phyloP scores from a whole-genome alignment of 2,888 invertebrate species.

The Antitype chi region DNA sequence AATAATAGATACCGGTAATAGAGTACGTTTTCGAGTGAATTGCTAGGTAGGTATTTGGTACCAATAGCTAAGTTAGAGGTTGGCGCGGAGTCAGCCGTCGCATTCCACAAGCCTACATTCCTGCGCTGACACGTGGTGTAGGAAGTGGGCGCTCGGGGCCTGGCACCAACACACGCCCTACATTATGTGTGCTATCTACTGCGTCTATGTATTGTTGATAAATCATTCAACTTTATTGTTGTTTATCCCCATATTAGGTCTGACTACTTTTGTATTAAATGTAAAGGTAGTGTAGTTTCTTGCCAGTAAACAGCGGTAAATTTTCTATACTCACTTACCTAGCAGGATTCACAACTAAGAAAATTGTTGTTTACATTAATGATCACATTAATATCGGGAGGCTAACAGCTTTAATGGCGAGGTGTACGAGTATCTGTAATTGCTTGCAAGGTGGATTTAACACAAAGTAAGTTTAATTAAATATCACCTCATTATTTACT shows the following conservation, averaged over 20 bases:
- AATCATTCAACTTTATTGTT: constrained; percentile 64
- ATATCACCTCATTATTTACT: constrained; percentile 61
- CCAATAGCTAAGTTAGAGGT: constrained; percentile 47
- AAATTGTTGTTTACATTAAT: constrained; percentile 58
- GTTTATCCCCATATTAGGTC: constrained; percentile 50
- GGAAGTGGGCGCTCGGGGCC: constrained; percentile 66
- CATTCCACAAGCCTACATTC: constrained; percentile 72
- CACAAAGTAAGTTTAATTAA: constrained; percentile 59
- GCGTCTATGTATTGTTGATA: constrained; percentile 58
- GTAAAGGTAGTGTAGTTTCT: constrained; percentile 40
- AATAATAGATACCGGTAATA: constrained; percentile 40
- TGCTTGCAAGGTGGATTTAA: constrained; percentile 57
- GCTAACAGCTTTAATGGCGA: constrained; percentile 49
- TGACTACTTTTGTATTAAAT: constrained; percentile 40
- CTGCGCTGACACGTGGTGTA: constrained; percentile 69
- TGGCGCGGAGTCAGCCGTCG: constrained; percentile 56
- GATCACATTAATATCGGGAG: constrained; percentile 59
- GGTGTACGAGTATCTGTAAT: constrained; percentile 51
- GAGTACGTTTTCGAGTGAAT: constrained; percentile 53
- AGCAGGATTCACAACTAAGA: constrained; percentile 51
- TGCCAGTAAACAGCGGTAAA: constrained; percentile 50
- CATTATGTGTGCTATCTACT: constrained; percentile 51
- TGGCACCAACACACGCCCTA: constrained; percentile 61
- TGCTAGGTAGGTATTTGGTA: constrained; percentile 36
- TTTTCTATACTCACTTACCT: constrained; percentile 34